phyloP scores from a whole-genome alignment of 2,888 invertebrate species.

The Aradus depressus region DNA sequence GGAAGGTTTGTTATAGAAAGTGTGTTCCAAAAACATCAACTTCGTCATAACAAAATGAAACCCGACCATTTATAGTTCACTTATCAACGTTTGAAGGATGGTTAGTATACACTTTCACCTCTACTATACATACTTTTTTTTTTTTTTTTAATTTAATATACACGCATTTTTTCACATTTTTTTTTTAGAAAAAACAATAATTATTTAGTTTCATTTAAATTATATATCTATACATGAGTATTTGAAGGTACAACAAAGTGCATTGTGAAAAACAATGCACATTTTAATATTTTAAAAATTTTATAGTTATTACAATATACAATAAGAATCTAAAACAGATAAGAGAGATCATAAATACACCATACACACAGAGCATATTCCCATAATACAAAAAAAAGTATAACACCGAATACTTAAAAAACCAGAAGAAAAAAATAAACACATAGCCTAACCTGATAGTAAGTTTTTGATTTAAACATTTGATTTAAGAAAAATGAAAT shows the following conservation, averaged over 20 bases:
- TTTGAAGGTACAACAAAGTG: slow-evolving; percentile 28
- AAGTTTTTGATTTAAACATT: slow-evolving; percentile 25
- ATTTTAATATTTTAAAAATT: slow-evolving; percentile 15
- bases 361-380: slow-evolving; percentile 6
- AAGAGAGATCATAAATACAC: slow-evolving; percentile 26
- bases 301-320: slow-evolving; percentile 14
- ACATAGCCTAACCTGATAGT: slow-evolving; percentile 7
- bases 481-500: slow-evolving; percentile 22
- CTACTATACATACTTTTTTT: too few relatives aligned
- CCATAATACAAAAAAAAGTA: slow-evolving; percentile 12
- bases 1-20: too few relatives aligned
- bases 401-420: slow-evolving; percentile 12
- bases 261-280: slow-evolving; percentile 23
- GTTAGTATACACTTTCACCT: too few relatives aligned
- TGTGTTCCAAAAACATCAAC: too few relatives aligned
- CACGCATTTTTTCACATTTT: too few relatives aligned
- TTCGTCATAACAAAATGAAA: too few relatives aligned
- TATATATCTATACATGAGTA: slow-evolving; percentile 25
- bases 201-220: background rate
- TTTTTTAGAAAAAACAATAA: too few relatives aligned
- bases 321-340: slow-evolving; percentile 18
- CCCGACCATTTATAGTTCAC: too few relatives aligned
- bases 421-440: slow-evolving; percentile 8
- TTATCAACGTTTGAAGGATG: too few relatives aligned
- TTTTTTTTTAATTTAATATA: too few relatives aligned